Conservation (phyloP, 2,113 vertebrate species). For the Cryptotis parvus region DNA sequence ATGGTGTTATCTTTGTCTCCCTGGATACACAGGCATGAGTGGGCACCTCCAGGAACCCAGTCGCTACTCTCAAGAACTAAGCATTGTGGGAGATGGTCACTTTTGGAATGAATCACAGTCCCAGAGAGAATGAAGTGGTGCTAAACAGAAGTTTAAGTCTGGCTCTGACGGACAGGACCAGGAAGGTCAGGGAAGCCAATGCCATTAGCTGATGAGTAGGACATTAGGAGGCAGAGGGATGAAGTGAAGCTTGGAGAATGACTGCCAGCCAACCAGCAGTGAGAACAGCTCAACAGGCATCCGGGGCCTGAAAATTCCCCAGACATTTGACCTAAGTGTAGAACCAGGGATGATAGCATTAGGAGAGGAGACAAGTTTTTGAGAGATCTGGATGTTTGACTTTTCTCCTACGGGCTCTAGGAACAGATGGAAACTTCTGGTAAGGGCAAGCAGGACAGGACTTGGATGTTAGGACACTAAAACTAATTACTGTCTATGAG, state of each 20-base stretch:
- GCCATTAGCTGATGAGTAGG: neutral
- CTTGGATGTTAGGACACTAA: neutral
- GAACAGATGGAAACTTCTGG: neutral
- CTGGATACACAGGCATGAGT: neutral
- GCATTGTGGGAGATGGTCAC: too few relatives aligned
- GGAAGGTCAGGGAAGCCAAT: neutral
- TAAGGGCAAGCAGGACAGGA: neutral
- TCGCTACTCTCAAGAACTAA: neutral
- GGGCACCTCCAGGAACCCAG: too few relatives aligned
- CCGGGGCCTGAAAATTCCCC: neutral
- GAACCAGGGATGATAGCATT: neutral
- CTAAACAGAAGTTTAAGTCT: neutral
- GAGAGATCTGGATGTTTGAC: too few relatives aligned
- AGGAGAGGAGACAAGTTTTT: too few relatives aligned
- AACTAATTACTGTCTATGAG: too few relatives aligned
- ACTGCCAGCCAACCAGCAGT: neutral
- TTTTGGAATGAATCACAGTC: neutral
- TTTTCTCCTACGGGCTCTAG: neutral
- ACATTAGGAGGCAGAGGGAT: neutral
- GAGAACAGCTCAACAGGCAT: neutral
- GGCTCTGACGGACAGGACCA: neutral
- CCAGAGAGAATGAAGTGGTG: neutral
- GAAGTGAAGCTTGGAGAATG: neutral
- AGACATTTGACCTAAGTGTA: too few relatives aligned
- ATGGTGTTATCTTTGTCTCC: neutral